Evolutionary conservation across 2,888 invertebrate species (phyloP), one percentile per base, ranked within the genome.

Genomic region (Lithophane leautieri): DNA sequence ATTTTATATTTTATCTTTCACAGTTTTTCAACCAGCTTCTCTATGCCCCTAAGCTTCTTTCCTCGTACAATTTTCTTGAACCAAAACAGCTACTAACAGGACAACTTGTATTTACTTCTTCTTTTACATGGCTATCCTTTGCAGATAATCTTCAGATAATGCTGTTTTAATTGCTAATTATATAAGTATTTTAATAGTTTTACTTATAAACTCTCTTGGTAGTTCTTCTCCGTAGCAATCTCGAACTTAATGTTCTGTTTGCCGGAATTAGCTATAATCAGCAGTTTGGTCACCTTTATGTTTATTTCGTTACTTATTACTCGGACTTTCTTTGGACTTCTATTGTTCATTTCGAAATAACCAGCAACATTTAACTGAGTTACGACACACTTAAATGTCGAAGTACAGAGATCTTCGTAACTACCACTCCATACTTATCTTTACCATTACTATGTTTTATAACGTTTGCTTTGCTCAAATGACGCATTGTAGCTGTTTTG

Each of bases 331-430:
- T 72, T 77, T 81, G 47, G 71, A 72, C 73, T 78, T 81, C 76
- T 74, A 86, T 85, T 85, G 81, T 83, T 85, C 70, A 67, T 58
- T 75, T 70, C 12, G 42, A 84, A 79, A 83, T 83, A 73, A 65
- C 72, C 28, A 65, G 74, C 72, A 76, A 78, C 85, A 83, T 83
- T 86, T 83, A 83, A 76, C 76, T 62, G 34, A 68, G 76, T 85
- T 85, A 81, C 80, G 73, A 81, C 74, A 86, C 69, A 72, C 65
- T 70, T 82, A 79, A 86, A 85, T 82, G 86, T 67, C 82, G 76
- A 73, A 70, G 60, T 63, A 70, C 70, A 60, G 60, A 85, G 73
- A 74, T 82, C 63, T 86, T 84, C 72, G 70, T 72, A 84, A 77
- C 70, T 70, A 68, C 58, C 34, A 73, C 67, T 74, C 62, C 67